Evolutionary conservation across 2,113 vertebrate species (phyloP).

Genomic region (Odobenus rosmarus): DNA sequence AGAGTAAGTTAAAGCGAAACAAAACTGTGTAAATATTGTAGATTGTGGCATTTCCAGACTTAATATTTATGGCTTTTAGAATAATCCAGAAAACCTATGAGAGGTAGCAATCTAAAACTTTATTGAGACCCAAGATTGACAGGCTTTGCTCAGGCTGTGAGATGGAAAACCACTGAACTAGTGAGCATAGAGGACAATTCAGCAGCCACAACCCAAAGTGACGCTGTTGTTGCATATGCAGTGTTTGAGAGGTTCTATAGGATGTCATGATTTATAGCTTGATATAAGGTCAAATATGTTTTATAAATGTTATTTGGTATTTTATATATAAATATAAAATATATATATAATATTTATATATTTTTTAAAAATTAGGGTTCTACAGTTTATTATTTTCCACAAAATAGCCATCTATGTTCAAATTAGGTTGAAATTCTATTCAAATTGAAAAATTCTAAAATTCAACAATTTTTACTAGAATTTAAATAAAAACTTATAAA

Average conservation of each 20-base stretch:
- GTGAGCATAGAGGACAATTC: neutral
- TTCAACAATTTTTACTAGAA: neutral
- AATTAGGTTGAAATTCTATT: neutral
- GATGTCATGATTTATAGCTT: neutral
- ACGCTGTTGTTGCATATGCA: neutral
- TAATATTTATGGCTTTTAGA: neutral
- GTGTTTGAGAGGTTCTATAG: accelerated
- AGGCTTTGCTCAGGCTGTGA: neutral
- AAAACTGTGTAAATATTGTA: neutral
- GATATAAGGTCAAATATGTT: neutral
- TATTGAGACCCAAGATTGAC: neutral
- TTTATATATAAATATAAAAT: neutral
- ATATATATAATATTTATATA: neutral
- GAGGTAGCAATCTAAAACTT: neutral
- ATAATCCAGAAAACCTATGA: neutral
- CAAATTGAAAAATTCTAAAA: neutral
- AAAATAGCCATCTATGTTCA: neutral
- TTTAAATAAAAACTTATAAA: neutral
- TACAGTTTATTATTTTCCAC: neutral
- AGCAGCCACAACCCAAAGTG: neutral
- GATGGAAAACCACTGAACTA: neutral
- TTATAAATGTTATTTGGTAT: neutral
- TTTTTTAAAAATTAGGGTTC: neutral
- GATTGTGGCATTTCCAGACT: neutral
- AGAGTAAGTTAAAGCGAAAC: neutral